Base-by-base conservation (phyloP, 2,888 invertebrate species). In the Tillus elongatus region DNA sequence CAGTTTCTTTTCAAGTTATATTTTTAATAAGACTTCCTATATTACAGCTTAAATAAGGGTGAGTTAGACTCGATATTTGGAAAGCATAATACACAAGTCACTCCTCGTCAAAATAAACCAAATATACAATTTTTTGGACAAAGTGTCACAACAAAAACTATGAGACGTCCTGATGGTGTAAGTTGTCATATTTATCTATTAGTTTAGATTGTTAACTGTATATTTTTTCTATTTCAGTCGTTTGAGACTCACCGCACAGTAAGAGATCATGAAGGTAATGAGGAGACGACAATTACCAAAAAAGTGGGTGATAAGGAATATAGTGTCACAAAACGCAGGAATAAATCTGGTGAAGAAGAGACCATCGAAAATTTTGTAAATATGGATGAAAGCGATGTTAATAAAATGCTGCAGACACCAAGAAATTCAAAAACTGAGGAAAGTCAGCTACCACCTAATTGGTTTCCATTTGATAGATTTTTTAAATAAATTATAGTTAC, bases 221-320 rank as follows among this genome's bases (percentile, higher is more conserved):
- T 11, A 13, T 27, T 4, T 36, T 15, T 41, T 35, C 40, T 45
- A 11, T 52, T 58, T 37, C 36, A 66, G 65, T 66, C 68, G 13
- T 58, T 71, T 38, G 75, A 77, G 61, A 71, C 73, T 15, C 70
- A 69, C 30, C 68, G 66, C 49, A 68, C 71, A 12, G 62, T 74
- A 1, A 66, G 63, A 49, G 77, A 78, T 49, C 69, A 67, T 8
- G 62, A 72, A 27, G 79, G 79, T 1, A 75, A 74, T 49, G 68
- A 71, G 46, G 72, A 74, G 48, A 74, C 71, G 8, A 74, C 69
- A n/a, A 58, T 75, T 16, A 74, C 72, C 3, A 46, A 45, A 26
- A 53, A 47, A 51, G 36, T 55, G 6, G 62, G 58, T 1, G 57
- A 63, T 42, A 58, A 61, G 48, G 61, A 64, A 48, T 58, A 64